A percentile compares a stretch with the other conserved stretches of the same genome.
Conservation (phyloP, 2,797 vertebrate species). For the Euphonia xanthogaster region DNA sequence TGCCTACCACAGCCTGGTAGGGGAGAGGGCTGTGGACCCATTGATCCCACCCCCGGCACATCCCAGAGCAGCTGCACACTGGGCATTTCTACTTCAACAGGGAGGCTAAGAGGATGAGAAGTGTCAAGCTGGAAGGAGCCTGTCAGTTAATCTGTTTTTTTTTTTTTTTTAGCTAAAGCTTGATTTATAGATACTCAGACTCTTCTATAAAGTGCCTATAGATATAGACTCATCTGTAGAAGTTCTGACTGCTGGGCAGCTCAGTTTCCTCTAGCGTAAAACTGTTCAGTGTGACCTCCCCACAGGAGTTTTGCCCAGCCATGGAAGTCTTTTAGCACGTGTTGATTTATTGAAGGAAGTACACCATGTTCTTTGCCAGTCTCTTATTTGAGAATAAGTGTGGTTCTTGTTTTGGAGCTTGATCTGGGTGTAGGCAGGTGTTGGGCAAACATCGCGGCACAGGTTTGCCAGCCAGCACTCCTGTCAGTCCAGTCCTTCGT, state of each 20-base stretch:
- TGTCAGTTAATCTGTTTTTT: background rate
- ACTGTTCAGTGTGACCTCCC: background rate
- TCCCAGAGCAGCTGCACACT: background rate
- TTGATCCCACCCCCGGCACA: accelerated
- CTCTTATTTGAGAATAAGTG: background rate
- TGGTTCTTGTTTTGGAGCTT: background rate
- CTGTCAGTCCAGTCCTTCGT: background rate
- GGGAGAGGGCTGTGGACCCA: background rate
- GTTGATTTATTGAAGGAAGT: background rate
- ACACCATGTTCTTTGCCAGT: accelerated
- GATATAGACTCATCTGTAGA: background rate
- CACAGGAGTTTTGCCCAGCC: background rate
- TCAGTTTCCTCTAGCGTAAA: background rate
- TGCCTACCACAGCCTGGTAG: accelerated
- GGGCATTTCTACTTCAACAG: background rate
- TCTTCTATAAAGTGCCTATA: background rate
- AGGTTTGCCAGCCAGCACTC: background rate
- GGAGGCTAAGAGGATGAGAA: background rate
- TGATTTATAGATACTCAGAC: background rate
- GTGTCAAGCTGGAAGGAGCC: background rate
- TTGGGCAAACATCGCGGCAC: background rate
- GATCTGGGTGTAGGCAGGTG: background rate
- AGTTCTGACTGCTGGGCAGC: background rate
- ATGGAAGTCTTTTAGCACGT: background rate
- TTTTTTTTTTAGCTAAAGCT: background rate